phyloP scores from a whole-genome alignment of 2,113 vertebrate genomes.

The Gorsachius goisagi region DNA sequence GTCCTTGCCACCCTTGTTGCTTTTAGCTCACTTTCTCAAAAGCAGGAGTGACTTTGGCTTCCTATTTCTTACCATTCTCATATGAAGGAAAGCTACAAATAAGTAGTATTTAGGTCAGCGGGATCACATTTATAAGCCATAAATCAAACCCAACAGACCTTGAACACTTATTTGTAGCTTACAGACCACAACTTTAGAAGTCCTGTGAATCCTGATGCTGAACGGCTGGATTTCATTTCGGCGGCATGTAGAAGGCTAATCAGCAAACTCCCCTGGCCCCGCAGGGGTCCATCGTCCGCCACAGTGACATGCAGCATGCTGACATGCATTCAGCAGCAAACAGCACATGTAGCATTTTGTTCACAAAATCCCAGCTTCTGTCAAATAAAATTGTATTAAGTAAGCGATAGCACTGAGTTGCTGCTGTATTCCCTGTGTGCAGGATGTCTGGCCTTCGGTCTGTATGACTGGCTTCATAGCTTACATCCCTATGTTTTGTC shows the following conservation, averaged over 20 bases:
- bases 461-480: background rate
- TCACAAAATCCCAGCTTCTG: background rate
- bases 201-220: background rate
- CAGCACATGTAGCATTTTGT: background rate
- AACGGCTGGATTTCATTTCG: background rate
- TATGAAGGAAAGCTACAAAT: background rate
- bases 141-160: slow-evolving; percentile 18
- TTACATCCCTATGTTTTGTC: background rate
- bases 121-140: background rate
- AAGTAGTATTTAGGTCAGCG: background rate
- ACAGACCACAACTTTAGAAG: background rate
- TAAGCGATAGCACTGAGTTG: background rate
- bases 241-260: background rate
- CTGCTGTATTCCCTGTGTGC: background rate
- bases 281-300: background rate
- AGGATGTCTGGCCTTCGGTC: background rate
- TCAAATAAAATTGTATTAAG: background rate
- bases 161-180: background rate
- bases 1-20: background rate
- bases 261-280: background rate
- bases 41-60: background rate
- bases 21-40: background rate
- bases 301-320: fast-evolving
- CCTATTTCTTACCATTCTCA: background rate
- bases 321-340: background rate